Percentiles rank a stretch among this genome's conserved stretches.
phyloP scores from a whole-genome alignment of 2,888 invertebrate species.

The Lycaena phlaeas region DNA sequence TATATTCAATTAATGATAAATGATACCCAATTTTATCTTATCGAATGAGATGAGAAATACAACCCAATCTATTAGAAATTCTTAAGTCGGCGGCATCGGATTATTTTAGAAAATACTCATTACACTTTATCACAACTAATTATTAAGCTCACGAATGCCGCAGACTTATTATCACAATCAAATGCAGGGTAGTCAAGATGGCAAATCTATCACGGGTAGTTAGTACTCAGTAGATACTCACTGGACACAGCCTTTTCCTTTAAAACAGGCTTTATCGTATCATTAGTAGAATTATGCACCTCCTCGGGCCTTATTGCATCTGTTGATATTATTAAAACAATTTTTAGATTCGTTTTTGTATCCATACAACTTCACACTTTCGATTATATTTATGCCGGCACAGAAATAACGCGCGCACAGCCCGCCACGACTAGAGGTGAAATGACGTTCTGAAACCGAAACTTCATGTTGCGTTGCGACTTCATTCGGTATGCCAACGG shows the following conservation, averaged over 20 bases:
- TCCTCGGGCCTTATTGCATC: conserved; percentile 60
- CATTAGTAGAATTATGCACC: conserved; percentile 56
- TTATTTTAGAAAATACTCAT: conserved; percentile 28
- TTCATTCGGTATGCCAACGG: conserved; percentile 17
- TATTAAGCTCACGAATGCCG: conserved; percentile 35
- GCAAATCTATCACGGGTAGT: conserved; percentile 25
- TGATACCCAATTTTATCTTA: conserved; percentile 48
- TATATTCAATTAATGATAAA: conserved; percentile 29
- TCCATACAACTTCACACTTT: conserved; percentile 6
- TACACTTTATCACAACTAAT: neutral
- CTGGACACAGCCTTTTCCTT: conserved; percentile 57
- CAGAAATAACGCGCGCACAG: conserved; percentile 15
- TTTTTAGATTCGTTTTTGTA: conserved; percentile 32
- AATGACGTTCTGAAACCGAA: conserved; percentile 24
- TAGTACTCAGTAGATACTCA: conserved; percentile 70
- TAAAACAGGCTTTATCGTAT: conserved; percentile 52
- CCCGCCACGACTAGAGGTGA: conserved; percentile 37
- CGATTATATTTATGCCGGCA: conserved; percentile 9
- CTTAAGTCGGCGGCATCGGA: conserved; percentile 21
- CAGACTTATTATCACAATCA: conserved; percentile 28
- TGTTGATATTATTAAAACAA: conserved; percentile 62
- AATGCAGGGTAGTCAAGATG: conserved; percentile 29
- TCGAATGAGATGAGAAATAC: conserved; percentile 41
- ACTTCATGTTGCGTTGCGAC: neutral
- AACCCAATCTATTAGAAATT: conserved; percentile 33